Percentiles rank a stretch among this genome's conserved stretches.
Conservation (phyloP, 2,797 vertebrate species). For the Alca torda region DNA sequence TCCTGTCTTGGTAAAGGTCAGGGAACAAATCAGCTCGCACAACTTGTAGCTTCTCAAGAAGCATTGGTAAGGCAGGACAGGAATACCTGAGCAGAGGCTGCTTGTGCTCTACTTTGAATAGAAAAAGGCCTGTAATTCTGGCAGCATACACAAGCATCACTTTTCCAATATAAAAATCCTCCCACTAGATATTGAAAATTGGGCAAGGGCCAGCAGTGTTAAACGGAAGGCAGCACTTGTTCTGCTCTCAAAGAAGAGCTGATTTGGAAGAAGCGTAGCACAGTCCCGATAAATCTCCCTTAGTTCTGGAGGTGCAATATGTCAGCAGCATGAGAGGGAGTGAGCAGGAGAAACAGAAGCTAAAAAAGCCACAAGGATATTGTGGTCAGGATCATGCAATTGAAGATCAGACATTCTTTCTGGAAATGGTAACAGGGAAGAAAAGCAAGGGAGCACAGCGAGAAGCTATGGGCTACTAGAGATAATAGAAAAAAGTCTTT, state of each 20-base stretch:
- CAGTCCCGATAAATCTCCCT: neutral
- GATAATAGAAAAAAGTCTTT: neutral
- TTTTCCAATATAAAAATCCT: slow-evolving; percentile 30
- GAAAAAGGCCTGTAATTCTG: neutral
- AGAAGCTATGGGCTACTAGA: neutral
- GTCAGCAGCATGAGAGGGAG: neutral
- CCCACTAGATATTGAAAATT: neutral
- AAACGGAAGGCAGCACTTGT: neutral
- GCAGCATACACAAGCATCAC: neutral
- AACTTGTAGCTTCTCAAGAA: neutral
- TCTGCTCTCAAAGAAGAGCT: neutral
- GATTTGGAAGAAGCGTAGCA: neutral
- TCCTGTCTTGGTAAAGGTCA: neutral
- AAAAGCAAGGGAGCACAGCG: neutral
- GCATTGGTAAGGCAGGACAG: neutral
- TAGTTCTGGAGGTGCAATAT: neutral
- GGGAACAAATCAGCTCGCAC: neutral
- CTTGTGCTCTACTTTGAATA: neutral
- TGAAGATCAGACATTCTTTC: neutral
- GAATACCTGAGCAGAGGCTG: neutral
- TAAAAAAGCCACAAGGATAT: neutral
- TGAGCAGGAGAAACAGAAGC: neutral
- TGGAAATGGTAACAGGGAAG: neutral
- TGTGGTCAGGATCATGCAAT: neutral
- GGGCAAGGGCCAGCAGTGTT: neutral